These are phyloP conservation scores for Catocala fraxini DNA, from an alignment of 2,888 invertebrate species.

Conservation along the genomic window DNA sequence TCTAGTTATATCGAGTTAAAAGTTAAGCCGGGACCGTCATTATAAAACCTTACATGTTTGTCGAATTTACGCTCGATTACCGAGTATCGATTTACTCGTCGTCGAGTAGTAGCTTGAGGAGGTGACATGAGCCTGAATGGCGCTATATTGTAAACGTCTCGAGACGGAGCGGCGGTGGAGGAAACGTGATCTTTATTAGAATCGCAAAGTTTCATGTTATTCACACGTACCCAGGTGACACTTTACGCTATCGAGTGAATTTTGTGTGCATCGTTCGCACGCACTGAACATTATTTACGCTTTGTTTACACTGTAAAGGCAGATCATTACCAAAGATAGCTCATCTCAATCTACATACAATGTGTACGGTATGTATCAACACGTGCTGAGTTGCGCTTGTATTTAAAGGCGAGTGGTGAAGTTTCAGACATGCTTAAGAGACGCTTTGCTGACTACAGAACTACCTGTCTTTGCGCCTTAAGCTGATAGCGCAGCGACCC, in stretches of 20 bases:
- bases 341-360: background rate
- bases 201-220: constrained; percentile 40
- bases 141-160: constrained; percentile 38
- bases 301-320: constrained; percentile 40
- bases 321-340: constrained; percentile 35
- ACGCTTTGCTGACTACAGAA: too few species aligned
- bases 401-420: too few species aligned
- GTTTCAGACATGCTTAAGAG: too few species aligned
- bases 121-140: constrained; percentile 42
- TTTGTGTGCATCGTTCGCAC: constrained; percentile 36
- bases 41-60: constrained; percentile 26
- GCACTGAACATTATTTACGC: constrained; percentile 47
- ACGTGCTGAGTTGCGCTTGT: too few species aligned
- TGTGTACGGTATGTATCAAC: background rate
- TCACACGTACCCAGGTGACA: constrained; percentile 23
- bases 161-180: constrained; percentile 17
- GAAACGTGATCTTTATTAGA: constrained; percentile 59
- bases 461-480: too few species aligned
- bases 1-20: constrained; percentile 23
- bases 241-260: constrained; percentile 28
- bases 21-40: constrained; percentile 16
- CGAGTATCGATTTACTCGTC: constrained; percentile 51
- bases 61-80: constrained; percentile 48
- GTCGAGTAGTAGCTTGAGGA: constrained; percentile 29
- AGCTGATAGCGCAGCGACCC: too few species aligned